Base-by-base conservation (phyloP, 2,888 invertebrate genomes). In the Pterostichus niger region DNA sequence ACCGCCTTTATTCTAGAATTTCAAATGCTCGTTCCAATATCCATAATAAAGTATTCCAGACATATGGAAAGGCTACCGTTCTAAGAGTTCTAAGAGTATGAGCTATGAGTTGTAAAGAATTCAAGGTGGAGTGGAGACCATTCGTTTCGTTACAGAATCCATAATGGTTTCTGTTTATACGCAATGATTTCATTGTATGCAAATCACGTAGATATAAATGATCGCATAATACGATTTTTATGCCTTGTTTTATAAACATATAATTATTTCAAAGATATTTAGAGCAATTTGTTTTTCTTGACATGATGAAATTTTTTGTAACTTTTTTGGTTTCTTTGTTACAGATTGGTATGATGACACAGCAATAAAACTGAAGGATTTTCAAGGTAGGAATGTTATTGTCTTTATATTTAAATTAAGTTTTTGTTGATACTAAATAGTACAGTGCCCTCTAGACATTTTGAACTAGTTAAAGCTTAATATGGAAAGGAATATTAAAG, bases 171-270 rank as follows among this genome's bases (percentile, higher is more conserved):
- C 59, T 78, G 78, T 61, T 78, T 10, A 77, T 59, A 79, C 44
- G n/a, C 54, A 33, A 79, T 79, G 79, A 79, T 49, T 79, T 79
- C 79, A 79, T 79, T 79, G 79, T 79, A 79, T 79, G 79, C 68
- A 33, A 79, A 79, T 78, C 33, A 44, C 24, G 46, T 10, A 11
- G n/a, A 59, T 24, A 17, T 59, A 59, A 24, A 59, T 24, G 10
- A 24, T 31, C 24, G 24, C 15, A 46, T 71, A 71, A 46, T 68
- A 15, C 17, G 68, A 68, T 35, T 71, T 71, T 71, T 71, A 71
- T 75, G 33, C 52, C 15, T 33, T 73, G 73, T 13, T 52, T 52
- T 52, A 75, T 52, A 52, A 75, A 75, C 33, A 7, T 75, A 75
- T 75, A 75, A 75, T 75, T 71, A 71, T 71, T 52, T 40, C 24